phyloP scores from a whole-genome alignment of 2,888 invertebrate genomes.

The Tanytarsus gracilentus region DNA sequence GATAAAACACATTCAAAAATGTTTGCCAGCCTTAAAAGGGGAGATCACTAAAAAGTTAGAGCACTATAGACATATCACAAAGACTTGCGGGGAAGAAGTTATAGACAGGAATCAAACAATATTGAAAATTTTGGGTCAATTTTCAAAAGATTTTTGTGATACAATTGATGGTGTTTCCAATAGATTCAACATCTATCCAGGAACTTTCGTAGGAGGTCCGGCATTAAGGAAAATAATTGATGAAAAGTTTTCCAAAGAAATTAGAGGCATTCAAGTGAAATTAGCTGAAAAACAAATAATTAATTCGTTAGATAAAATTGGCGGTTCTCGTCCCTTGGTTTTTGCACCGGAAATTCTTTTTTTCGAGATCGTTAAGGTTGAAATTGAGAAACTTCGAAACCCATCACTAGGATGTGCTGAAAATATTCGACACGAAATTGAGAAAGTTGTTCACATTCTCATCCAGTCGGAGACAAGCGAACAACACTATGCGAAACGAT shows the following conservation, averaged over 20 bases:
- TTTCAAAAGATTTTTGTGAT: constrained; percentile 94
- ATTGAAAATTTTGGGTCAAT: constrained; percentile 96
- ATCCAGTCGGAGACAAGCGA: too few species aligned
- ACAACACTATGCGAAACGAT: constrained; percentile 93
- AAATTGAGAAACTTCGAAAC: constrained; percentile 91
- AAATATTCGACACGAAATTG: constrained; percentile 98
- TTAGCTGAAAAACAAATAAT: constrained; percentile 91
- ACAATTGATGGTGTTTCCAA: constrained; percentile 94
- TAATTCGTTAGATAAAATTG: constrained; percentile 97
- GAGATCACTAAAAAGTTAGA: constrained; percentile 97
- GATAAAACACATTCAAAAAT: constrained; percentile 99
- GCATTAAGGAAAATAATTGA: constrained; percentile 99
- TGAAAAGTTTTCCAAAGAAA: constrained; percentile 90
- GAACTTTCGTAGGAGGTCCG: constrained; percentile 97
- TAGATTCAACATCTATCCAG: constrained; percentile 86
- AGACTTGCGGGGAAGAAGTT: constrained; percentile 96
- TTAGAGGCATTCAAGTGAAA: constrained; percentile 89
- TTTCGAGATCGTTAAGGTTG: constrained; percentile 88
- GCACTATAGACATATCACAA: constrained; percentile 79
- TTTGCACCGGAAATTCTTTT: constrained; percentile 95
- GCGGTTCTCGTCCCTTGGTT: constrained; percentile 81
- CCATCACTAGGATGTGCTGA: constrained; percentile 96
- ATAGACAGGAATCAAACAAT: constrained; percentile 92
- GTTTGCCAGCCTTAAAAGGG: constrained; percentile 95
- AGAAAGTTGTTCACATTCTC: constrained; percentile 96